Evolutionary conservation across 2,797 vertebrate species (phyloP).

Genomic region (Sebastes kiyomatsui): DNA sequence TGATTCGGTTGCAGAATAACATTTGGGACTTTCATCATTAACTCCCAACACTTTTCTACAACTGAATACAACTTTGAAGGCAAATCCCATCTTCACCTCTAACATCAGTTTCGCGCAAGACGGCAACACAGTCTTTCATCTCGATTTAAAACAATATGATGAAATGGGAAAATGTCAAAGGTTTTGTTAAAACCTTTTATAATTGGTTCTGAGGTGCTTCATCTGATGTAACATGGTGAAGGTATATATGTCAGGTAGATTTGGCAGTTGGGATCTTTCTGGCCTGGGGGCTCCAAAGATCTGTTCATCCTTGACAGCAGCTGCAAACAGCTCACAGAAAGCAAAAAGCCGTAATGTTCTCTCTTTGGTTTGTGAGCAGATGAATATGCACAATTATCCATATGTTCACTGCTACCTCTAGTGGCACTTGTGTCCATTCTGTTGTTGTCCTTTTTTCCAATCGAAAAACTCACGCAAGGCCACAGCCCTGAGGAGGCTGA

Average conservation of each 20-base stretch:
- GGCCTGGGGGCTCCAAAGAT: conserved; percentile 37
- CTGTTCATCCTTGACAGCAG: conserved; percentile 45
- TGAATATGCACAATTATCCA: not conserved
- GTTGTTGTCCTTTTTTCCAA: not conserved
- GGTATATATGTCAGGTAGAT: conserved; percentile 46
- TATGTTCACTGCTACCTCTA: conserved; percentile 3
- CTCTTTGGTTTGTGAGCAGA: conserved; percentile 13
- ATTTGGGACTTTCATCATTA: conserved; percentile 42
- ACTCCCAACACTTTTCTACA: conserved; percentile 1
- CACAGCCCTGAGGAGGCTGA: conserved; percentile 9
- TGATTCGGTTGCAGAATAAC: conserved; percentile 27
- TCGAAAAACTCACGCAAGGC: conserved; percentile 17
- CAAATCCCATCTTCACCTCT: conserved; percentile 21
- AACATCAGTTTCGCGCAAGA: conserved; percentile 12
- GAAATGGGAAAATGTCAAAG: conserved; percentile 51
- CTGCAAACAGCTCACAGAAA: conserved; percentile 30
- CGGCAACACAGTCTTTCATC: conserved; percentile 46
- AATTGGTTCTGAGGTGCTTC: conserved; percentile 53
- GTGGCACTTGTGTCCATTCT: not conserved
- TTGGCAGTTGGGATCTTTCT: conserved; percentile 18
- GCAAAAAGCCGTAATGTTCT: conserved; percentile 25
- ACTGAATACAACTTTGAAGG: conserved; percentile 22
- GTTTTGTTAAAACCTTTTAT: conserved; percentile 45
- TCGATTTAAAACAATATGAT: conserved; percentile 53
- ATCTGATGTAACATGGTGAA: conserved; percentile 61